Base-by-base conservation (phyloP, 1,140 invertebrate species). In the Drosophila murphyi region DNA sequence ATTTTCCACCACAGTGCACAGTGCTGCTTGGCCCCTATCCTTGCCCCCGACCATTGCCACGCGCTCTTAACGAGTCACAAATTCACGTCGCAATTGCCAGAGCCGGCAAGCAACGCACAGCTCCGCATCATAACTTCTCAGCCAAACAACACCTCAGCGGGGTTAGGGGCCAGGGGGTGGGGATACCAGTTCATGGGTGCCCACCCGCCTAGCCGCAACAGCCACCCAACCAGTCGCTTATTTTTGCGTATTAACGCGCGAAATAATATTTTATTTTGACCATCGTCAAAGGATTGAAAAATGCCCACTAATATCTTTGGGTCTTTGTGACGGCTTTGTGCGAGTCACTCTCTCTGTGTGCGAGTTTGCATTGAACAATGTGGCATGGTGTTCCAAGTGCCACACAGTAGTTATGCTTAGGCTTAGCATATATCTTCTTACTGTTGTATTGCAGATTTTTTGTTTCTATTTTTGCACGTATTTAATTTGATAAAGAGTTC, bases 251-350 rank as follows among this genome's bases (percentile, higher is more conserved):
- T 89, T 89, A 89, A 89, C 85, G 85, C 85, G 85, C 85, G 81
- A 81, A 89, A 89, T 89, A 83, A 89, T 89, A 89, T 89, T 81
- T 89, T 89, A 89, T 89, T 89, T 89, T 89, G 85, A 89, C 64
- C 85, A 89, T 89, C 80, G 65, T 89, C 85, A 89, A 89, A 89
- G 80, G 85, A 85, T 89, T 89, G 85, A 89, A 89, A 89, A 89
- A 89, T 89, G 85, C 72, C 78, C 80, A 74, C 85, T 85, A 89
- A 89, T 89, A 89, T 89, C 86, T 89, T 89, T 89, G 75, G 80
- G 77, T 88, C 86, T 89, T 89, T 89, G 85, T 85, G 83, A 57
- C 69, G 83, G 72, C 80, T 88, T 88, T 87, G 76, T 87, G 73
- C 51, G 62, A 55, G 50, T 51, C 29, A 60, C 7, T 47, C 3